A percentile compares a stretch with the other conserved stretches of the same genome.
These are phyloP conservation scores for Arnoldichthys spilopterus DNA, from an alignment of 2,797 vertebrate genomes.

Conservation along the genomic window DNA sequence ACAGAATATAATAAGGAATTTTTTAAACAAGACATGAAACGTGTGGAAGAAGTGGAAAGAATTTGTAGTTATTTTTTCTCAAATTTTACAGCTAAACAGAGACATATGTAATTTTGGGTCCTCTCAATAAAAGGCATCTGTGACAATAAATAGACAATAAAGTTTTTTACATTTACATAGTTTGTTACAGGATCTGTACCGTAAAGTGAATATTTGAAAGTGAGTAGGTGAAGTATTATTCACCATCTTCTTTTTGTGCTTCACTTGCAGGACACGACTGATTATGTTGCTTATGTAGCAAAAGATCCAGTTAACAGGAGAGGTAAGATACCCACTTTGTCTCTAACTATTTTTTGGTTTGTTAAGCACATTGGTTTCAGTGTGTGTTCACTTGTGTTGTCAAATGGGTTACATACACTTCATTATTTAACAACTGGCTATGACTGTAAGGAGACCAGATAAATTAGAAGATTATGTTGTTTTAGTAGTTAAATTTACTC, in stretches of 20 bases:
- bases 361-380: too few relatives aligned
- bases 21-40: too few relatives aligned
- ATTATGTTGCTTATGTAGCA: conserved; percentile 97
- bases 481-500: too few relatives aligned
- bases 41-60: too few relatives aligned
- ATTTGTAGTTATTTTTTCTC: too few relatives aligned
- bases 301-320: conserved; percentile 99
- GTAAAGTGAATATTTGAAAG: not conserved
- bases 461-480: too few relatives aligned
- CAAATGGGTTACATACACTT: not conserved
- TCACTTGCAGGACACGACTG: conserved; percentile 88
- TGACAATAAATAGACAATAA: too few relatives aligned
- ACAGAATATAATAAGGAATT: not conserved
- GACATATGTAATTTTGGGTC: too few relatives aligned
- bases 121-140: too few relatives aligned
- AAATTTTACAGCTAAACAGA: too few relatives aligned
- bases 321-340: conserved; percentile 79
- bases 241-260: not conserved
- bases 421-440: not conserved
- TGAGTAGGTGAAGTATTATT: not conserved
- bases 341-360: not conserved
- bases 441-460: too few relatives aligned
- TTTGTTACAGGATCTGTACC: not conserved
- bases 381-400: not conserved
- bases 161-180: too few relatives aligned